Evolutionary conservation across 2,113 vertebrate species (phyloP), one percentile per base, ranked within the genome.

Genomic region (Tapirus terrestris): DNA sequence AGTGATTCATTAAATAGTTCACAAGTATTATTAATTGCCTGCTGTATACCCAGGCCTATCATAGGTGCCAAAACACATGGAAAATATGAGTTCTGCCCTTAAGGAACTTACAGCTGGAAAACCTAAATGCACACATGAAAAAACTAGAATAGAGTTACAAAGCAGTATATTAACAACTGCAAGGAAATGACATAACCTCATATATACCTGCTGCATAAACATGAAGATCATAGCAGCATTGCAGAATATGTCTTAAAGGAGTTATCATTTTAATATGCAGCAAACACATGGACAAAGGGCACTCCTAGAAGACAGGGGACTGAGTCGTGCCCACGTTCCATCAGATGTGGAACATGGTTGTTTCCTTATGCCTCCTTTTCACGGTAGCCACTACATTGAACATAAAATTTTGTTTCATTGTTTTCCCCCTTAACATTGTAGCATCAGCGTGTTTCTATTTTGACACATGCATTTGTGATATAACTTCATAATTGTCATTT

Each of bases 401-500:
- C 60, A 39, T n/a, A 73, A 83, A 39, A 17, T 51, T 75, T 63
- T 43, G 16, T 87, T 82, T 96, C 39, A 2, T 84, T 61, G 39
- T 51, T 60, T 51, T 29, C 73, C 18, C 48, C 23, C 39, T 29
- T 85, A 73, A 51, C 61, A 61, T 51, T 72, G 39, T 33, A 68
- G n/a, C 14, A 58, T 56, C 68, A n/a, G 75, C 39, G 56, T 45
- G 93, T 86, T 85, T 33, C 17, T 90, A 5, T 85, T 68, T 77
- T 73, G 43, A 88, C 17, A 51, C 3, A 61, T 70, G 20, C 5
- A 67, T 91, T 87, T 79, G 63, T 87, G 51, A 63, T 72, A 33
- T 1, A 7, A 25, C 33, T 79, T 95, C 31, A 27, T 80, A 93
- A 39, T 48, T 73, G 8, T 79, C 77, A 58, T 85, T 93, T 95